Evolutionary conservation across 1,140 invertebrate species (phyloP).

Genomic region (Andricus grossulariae): DNA sequence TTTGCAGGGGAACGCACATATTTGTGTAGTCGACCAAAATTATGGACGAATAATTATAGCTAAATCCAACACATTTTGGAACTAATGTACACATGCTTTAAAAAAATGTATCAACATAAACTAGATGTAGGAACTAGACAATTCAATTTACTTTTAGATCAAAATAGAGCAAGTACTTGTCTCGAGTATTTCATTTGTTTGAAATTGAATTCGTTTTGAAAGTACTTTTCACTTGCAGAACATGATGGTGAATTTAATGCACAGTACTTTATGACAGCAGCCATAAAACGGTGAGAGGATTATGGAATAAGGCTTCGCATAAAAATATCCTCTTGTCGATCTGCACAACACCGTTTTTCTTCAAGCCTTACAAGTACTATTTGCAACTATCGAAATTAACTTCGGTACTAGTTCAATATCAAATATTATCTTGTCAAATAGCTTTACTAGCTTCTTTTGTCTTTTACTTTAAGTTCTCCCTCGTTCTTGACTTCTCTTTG

Average conservation of each 20-base stretch:
- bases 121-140: neutral
- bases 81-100: no score
- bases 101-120: no score
- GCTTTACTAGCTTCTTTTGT: no score
- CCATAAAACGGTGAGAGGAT: conserved; percentile 69
- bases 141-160: conserved; percentile 18
- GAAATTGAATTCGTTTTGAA: conserved; percentile 23
- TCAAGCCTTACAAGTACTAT: conserved; percentile 11
- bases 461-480: no score
- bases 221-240: conserved; percentile 34
- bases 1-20: neutral
- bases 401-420: no score
- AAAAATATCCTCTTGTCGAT: conserved; percentile 71
- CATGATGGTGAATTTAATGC: conserved; percentile 54
- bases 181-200: conserved; percentile 5
- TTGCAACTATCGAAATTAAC: neutral
- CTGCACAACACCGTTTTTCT: conserved; percentile 36
- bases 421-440: no score
- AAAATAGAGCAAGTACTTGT: neutral
- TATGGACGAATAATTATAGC: no score
- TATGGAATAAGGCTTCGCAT: conserved; percentile 69
- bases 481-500: neutral
- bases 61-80: no score
- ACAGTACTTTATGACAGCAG: conserved; percentile 62
- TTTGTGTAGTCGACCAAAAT: no score